phyloP scores from a whole-genome alignment of 2,888 invertebrate genomes.

The Eueremaeus valkanovi region DNA sequence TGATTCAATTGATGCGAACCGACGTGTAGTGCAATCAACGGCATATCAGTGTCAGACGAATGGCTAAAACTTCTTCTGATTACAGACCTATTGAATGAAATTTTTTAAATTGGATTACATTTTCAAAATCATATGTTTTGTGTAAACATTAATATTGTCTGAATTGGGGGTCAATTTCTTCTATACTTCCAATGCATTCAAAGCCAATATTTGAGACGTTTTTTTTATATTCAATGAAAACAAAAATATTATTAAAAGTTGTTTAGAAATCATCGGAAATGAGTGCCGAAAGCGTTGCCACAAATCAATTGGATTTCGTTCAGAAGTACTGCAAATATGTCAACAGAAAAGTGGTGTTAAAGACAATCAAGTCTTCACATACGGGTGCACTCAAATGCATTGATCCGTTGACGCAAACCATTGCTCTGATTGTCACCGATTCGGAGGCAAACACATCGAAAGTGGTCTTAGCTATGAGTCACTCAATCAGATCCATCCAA shows the following conservation, averaged over 20 bases:
- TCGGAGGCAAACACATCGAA: neutral
- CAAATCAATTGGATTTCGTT: neutral
- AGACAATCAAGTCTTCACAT: neutral
- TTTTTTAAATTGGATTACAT: neutral
- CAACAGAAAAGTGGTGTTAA: neutral
- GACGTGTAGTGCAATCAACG: conserved; percentile 72
- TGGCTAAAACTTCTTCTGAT: neutral
- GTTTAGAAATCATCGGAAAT: neutral
- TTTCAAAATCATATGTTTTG: neutral
- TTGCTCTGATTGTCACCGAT: neutral
- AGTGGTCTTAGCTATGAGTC: neutral
- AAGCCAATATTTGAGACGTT: too few relatives aligned
- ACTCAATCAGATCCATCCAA: neutral
- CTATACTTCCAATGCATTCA: too few relatives aligned
- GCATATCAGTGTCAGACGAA: conserved; percentile 49
- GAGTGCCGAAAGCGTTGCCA: neutral
- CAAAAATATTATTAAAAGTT: neutral
- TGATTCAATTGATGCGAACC: conserved; percentile 55
- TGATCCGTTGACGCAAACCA: neutral
- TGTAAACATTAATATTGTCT: too few relatives aligned
- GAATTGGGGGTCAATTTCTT: too few relatives aligned
- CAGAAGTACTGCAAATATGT: neutral
- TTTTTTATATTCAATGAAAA: too few relatives aligned
- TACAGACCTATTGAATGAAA: neutral
- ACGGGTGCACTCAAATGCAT: neutral